phyloP scores from a whole-genome alignment of 1,140 invertebrate genomes.

The Riptortus pedestris region DNA sequence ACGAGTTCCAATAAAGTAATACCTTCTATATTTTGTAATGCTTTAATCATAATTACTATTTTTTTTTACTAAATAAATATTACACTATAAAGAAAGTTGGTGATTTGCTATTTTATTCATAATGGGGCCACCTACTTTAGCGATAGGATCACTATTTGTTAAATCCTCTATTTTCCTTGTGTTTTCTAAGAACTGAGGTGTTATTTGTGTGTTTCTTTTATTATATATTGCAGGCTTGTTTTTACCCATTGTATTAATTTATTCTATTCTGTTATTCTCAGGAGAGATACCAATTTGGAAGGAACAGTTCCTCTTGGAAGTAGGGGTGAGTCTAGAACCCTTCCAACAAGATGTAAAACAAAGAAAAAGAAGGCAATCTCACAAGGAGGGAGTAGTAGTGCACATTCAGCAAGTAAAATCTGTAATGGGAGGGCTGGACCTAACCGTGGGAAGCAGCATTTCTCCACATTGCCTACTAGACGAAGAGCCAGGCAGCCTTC shows the following conservation, averaged over 20 bases:
- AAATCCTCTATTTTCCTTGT: too few relatives aligned
- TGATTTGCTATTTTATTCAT: too few relatives aligned
- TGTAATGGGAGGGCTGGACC: not conserved
- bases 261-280: not conserved
- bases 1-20: too few relatives aligned
- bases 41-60: too few relatives aligned
- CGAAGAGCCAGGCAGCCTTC: slow-evolving; percentile 4
- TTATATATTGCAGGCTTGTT: too few relatives aligned
- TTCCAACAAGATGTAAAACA: not conserved
- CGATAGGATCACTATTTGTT: too few relatives aligned
- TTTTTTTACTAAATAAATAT: too few relatives aligned
- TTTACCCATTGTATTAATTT: not conserved
- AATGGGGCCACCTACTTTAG: too few relatives aligned
- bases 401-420: not conserved
- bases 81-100: too few relatives aligned
- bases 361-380: not conserved
- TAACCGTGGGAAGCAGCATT: slow-evolving; percentile 21
- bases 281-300: not conserved
- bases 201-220: too few relatives aligned
- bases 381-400: not conserved
- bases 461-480: slow-evolving; percentile 23
- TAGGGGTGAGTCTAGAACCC: slow-evolving; percentile 2
- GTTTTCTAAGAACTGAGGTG: too few relatives aligned
- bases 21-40: too few relatives aligned
- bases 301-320: not conserved